Evolutionary conservation across 1,140 invertebrate species (phyloP).

Genomic region (Philotrypesis tridentata): DNA sequence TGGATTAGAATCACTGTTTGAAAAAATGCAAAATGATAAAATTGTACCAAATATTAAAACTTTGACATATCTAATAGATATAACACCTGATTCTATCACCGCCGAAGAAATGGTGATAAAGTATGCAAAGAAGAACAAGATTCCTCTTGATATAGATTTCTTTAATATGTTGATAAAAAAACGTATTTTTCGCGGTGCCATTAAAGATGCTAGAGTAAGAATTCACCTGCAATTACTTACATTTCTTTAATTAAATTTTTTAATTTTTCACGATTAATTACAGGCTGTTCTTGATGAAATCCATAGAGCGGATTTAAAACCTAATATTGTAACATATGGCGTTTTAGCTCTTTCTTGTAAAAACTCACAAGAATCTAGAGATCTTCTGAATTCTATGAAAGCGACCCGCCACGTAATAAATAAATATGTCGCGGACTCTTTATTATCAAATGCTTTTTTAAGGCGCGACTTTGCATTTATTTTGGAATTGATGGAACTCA

Average conservation of each 20-base stretch:
- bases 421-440: slow-evolving; percentile 80
- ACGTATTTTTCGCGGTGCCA: slow-evolving; percentile 79
- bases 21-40: slow-evolving; percentile 80
- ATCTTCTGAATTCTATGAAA: slow-evolving; percentile 82
- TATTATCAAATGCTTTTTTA: slow-evolving; percentile 78
- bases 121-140: slow-evolving; percentile 63
- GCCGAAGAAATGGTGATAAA: slow-evolving; percentile 80
- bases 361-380: slow-evolving; percentile 75
- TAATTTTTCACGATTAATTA: slow-evolving; percentile 55
- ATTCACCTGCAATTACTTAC: slow-evolving; percentile 56
- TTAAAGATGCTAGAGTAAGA: slow-evolving; percentile 79
- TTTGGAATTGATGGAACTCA: slow-evolving; percentile 79
- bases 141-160: slow-evolving; percentile 85
- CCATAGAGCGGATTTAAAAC: slow-evolving; percentile 75
- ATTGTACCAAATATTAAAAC: slow-evolving; percentile 86
- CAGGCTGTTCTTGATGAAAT: slow-evolving; percentile 80
- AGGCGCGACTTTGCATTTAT: slow-evolving; percentile 79
- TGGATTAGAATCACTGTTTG: slow-evolving; percentile 82
- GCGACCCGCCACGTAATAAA: slow-evolving; percentile 80
- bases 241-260: slow-evolving; percentile 49
- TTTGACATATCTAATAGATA: slow-evolving; percentile 83
- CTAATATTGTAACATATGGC: slow-evolving; percentile 90
- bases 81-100: slow-evolving; percentile 78
- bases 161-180: slow-evolving; percentile 91
- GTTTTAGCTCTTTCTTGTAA: slow-evolving; percentile 86